phyloP scores from a whole-genome alignment of 2,888 invertebrate genomes.

The Limenitis camilla region DNA sequence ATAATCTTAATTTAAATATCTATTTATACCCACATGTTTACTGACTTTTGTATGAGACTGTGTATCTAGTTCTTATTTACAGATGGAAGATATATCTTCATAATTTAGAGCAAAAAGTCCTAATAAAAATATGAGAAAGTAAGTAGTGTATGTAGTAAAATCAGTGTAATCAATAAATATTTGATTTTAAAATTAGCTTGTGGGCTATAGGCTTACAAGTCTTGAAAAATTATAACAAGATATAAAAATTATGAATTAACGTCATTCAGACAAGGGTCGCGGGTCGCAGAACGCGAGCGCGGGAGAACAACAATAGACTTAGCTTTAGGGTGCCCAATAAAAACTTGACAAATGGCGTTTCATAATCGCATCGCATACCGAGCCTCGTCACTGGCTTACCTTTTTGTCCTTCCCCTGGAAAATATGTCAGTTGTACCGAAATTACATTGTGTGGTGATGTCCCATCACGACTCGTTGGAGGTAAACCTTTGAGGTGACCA shows the following conservation, averaged over 20 bases:
- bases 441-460: slow-evolving; percentile 35
- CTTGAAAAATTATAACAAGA: slow-evolving; percentile 51
- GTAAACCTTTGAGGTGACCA: slow-evolving; percentile 16
- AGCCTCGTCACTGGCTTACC: slow-evolving; percentile 54
- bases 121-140: too few species aligned
- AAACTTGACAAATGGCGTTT: slow-evolving; percentile 75
- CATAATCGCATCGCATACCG: slow-evolving; percentile 71
- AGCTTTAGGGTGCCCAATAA: slow-evolving; percentile 68
- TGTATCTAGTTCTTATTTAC: too few species aligned
- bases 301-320: slow-evolving; percentile 53
- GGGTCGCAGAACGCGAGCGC: slow-evolving; percentile 29
- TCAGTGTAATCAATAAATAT: neutral
- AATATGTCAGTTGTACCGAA: slow-evolving; percentile 46
- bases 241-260: slow-evolving; percentile 71
- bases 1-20: too few species aligned
- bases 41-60: too few species aligned
- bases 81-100: too few species aligned
- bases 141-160: too few species aligned
- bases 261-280: slow-evolving; percentile 59
- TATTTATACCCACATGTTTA: too few species aligned
- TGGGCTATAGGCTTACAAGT: slow-evolving; percentile 6
- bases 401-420: slow-evolving; percentile 51
- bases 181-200: neutral
- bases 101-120: too few species aligned
- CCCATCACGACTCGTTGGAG: slow-evolving; percentile 13